Percentiles rank a stretch among this genome's conserved stretches.
These are phyloP conservation scores for Virgularia gustaviana DNA, from an alignment of 92 coral and sea anemone genomes.

Conservation along the genomic window DNA sequence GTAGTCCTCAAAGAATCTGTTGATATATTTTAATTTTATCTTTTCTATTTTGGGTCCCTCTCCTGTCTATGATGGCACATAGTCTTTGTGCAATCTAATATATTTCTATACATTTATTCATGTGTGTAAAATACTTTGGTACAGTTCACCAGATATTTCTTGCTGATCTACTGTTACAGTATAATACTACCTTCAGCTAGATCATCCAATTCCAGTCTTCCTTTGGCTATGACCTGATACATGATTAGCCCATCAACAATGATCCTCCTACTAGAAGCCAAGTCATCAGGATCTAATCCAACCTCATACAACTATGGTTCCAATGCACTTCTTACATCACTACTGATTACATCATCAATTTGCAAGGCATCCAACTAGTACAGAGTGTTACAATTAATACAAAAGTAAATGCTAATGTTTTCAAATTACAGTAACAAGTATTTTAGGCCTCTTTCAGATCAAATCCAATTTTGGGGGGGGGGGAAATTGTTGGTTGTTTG, in stretches of 20 bases:
- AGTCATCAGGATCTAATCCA: conserved; percentile 8
- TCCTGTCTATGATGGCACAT: too few relatives aligned
- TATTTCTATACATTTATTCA: too few relatives aligned
- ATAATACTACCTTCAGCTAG: not conserved
- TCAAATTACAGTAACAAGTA: not conserved
- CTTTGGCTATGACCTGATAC: conserved; percentile 14
- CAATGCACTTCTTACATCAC: not conserved
- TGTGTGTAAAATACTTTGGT: too few relatives aligned
- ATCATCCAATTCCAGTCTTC: conserved; percentile 1
- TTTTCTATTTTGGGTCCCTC: too few relatives aligned
- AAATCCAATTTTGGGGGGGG: too few relatives aligned
- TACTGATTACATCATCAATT: not conserved
- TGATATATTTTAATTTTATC: too few relatives aligned
- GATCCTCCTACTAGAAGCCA: not conserved
- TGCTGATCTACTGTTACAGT: too few relatives aligned
- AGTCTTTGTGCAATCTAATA: too few relatives aligned
- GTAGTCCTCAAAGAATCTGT: too few relatives aligned
- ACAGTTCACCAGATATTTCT: too few relatives aligned
- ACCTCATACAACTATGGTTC: conserved; percentile 2
- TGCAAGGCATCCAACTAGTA: not conserved
- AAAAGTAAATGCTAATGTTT: not conserved
- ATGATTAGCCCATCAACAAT: conserved; percentile 12
- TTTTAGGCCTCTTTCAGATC: not conserved
- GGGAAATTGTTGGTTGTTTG: too few relatives aligned
- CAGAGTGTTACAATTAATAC: not conserved